Percentiles rank a stretch among this genome's conserved stretches.
phyloP scores from a whole-genome alignment of 2,113 vertebrate species.

The Calidris pygmaea region DNA sequence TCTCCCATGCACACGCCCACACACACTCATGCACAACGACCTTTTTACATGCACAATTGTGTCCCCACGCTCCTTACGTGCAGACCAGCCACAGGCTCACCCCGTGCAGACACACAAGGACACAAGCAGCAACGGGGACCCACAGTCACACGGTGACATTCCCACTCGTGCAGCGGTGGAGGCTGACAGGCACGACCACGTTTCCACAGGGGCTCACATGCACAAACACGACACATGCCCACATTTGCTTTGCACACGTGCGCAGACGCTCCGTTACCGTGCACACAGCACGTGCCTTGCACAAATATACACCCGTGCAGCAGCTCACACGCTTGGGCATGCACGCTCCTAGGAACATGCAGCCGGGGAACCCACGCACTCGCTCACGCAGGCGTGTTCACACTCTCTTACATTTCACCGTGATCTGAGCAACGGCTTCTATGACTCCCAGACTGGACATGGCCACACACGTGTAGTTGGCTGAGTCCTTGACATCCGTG shows the following conservation, averaged over 20 bases:
- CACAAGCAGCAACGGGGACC: not conserved
- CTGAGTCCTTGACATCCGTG: conserved; percentile 93
- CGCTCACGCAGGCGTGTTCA: not conserved
- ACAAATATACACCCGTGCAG: accelerated
- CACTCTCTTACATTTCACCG: conserved; percentile 91
- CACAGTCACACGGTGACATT: not conserved
- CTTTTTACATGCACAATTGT: not conserved
- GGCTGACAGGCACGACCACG: not conserved
- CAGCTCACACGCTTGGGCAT: not conserved
- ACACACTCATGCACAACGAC: not conserved
- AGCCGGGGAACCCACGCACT: not conserved
- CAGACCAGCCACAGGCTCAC: not conserved
- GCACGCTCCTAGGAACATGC: not conserved
- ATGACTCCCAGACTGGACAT: conserved; percentile 99
- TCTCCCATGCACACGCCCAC: not conserved
- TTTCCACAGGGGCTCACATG: not conserved
- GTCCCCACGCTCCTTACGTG: not conserved
- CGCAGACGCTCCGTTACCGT: accelerated
- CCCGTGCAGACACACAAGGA: not conserved
- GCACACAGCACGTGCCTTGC: not conserved
- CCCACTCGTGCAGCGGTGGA: not conserved
- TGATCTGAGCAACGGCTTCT: conserved; percentile 95
- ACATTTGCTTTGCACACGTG: not conserved
- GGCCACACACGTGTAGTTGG: conserved; percentile 99
- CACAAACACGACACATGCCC: not conserved